phyloP scores from a whole-genome alignment of 1,140 invertebrate species.

The Drosophila carrolli region DNA sequence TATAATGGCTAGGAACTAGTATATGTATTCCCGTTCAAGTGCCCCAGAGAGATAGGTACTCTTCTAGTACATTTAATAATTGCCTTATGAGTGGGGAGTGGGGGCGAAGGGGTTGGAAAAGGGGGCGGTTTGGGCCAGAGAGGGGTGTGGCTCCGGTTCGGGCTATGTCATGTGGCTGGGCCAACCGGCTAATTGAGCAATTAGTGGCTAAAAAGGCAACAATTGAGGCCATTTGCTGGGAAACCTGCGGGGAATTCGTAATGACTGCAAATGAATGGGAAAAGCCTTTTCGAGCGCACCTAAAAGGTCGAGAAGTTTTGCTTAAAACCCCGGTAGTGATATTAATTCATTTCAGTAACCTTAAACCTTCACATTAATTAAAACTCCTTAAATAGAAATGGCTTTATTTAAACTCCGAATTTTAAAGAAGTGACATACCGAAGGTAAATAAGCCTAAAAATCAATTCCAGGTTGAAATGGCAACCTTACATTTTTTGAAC shows the following conservation, averaged over 20 bases:
- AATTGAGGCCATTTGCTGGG: conserved; percentile 59
- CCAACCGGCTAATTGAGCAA: conserved; percentile 55
- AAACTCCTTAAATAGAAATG: no score
- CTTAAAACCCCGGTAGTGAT: neutral
- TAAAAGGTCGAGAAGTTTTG: conserved; percentile 27
- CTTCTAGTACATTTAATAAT: conserved; percentile 45
- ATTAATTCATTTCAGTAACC: neutral
- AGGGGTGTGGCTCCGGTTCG: conserved; percentile 13
- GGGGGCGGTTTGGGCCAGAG: conserved; percentile 11
- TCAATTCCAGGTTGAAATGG: no score
- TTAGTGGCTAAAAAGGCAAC: conserved; percentile 59
- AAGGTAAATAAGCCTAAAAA: no score
- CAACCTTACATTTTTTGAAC: no score
- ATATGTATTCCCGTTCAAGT: neutral
- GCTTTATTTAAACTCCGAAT: no score
- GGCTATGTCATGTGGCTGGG: conserved; percentile 48
- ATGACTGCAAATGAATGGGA: conserved; percentile 55
- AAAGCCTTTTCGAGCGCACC: conserved; percentile 32
- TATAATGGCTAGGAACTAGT: neutral
- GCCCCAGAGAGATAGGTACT: conserved; percentile 2
- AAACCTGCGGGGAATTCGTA: conserved; percentile 54
- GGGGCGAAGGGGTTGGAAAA: neutral
- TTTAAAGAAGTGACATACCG: no score
- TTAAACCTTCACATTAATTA: no score
- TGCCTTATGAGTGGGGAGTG: conserved; percentile 13